A percentile compares a stretch with the other conserved stretches of the same genome.
phyloP scores from a whole-genome alignment of 37 sponge, comb jelly and placozoan species.

The Aplysina aerophoba region DNA sequence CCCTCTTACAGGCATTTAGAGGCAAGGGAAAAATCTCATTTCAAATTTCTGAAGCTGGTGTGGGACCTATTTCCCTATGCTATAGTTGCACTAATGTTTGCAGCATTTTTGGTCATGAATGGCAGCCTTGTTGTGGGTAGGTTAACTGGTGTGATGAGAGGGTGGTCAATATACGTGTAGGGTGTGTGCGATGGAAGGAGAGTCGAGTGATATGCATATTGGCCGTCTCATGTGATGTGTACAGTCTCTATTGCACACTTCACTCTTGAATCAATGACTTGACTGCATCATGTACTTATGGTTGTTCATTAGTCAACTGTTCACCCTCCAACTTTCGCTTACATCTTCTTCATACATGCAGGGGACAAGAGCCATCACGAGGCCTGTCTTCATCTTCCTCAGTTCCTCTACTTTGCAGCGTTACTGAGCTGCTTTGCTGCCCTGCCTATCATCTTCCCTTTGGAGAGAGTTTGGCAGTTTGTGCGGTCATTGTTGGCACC shows the following conservation, averaged over 20 bases:
- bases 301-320: background rate
- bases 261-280: too few species aligned
- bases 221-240: too few species aligned
- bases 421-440: conserved; percentile 59
- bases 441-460: conserved; percentile 45
- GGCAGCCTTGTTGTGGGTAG: conserved; percentile 90
- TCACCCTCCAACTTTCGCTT: too few species aligned
- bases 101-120: conserved; percentile 72
- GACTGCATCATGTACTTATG: too few species aligned
- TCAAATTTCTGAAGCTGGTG: conserved; percentile 22
- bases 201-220: background rate
- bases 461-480: conserved; percentile 7
- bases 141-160: background rate
- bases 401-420: conserved; percentile 78
- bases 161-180: background rate
- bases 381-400: conserved; percentile 75
- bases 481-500: conserved; percentile 9
- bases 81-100: conserved; percentile 53
- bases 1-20: background rate
- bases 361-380: conserved; percentile 81
- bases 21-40: background rate
- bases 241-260: too few species aligned
- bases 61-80: conserved; percentile 69
- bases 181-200: background rate
- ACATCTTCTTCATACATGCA: background rate